Evolutionary conservation across 37 sponge, comb jelly and placozoan genomes (phyloP).

Genomic region (Beroe forskalii): DNA sequence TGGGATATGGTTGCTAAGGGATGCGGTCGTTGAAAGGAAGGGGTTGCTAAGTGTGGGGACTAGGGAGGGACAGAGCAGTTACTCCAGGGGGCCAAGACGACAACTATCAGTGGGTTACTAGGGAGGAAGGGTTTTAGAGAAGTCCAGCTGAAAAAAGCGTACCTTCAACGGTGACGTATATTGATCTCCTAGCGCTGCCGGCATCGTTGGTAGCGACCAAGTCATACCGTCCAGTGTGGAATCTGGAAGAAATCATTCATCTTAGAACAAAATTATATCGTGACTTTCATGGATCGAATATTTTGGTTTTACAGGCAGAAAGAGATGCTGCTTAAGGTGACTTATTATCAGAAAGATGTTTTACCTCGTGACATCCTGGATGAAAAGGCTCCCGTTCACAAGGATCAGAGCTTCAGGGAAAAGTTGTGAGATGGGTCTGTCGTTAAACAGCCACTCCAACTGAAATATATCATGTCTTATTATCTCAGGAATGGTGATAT

Average conservation of each 20-base stretch:
- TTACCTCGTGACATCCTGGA: slow-evolving; percentile 45
- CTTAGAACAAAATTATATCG: too few species aligned
- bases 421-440: neutral
- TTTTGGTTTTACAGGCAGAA: too few species aligned
- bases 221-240: slow-evolving; percentile 54
- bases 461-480: too few species aligned
- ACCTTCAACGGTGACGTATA: slow-evolving; percentile 22
- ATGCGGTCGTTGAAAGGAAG: neutral
- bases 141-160: too few species aligned
- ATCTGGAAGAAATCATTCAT: neutral
- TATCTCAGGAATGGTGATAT: too few species aligned
- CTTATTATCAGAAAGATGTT: neutral
- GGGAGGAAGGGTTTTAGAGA: too few species aligned
- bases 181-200: neutral
- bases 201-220: slow-evolving; percentile 47
- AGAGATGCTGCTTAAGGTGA: too few species aligned
- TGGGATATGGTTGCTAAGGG: neutral
- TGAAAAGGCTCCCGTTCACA: slow-evolving; percentile 18
- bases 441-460: slow-evolving; percentile 38
- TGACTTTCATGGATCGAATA: too few species aligned
- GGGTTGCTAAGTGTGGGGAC: too few species aligned
- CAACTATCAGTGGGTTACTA: neutral
- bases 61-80: slow-evolving; percentile 52
- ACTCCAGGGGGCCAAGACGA: slow-evolving; percentile 37
- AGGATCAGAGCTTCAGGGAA: slow-evolving; percentile 11